Base-by-base conservation (phyloP, 2,113 vertebrate species). In the Empidonax traillii region DNA sequence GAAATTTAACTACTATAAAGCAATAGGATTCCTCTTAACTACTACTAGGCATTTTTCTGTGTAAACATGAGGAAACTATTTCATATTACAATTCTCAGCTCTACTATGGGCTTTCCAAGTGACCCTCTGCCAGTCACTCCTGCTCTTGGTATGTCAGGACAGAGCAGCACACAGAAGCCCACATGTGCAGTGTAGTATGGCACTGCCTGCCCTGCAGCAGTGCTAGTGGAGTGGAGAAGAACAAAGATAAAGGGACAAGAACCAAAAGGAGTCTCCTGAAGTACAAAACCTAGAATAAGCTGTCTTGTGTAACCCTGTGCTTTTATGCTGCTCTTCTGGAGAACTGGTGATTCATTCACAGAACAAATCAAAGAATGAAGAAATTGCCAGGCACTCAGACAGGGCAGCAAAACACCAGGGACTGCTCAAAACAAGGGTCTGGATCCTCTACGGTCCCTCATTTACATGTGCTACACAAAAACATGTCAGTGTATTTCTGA, bases 381-480 rank as follows among this genome's bases (percentile, higher is more conserved):
- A 41, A 14, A 56, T 16, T 47, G 25, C 33, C 84, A 88, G 46
- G 25, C 51, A 80, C 24, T 18, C 39, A 84, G 14, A 4, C 21
- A 87, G 4, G 11, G 24, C 33, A 87, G 51, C 9, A 43, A 68
- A 76, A 11, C 33, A 41, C 35, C 3, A 8, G 19, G 28, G 35
- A 74, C 23, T 35, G 25, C 56, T 75, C 27, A 41, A 14, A 49
- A 3, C 44, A 76, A n/a, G 19, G 49, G 5, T 55, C 41, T 58
- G 28, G 41, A 53, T 46, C 23, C 31, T 58, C 24, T 63, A 43
- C 3, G 46, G 61, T 19, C 51, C 30, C n/a, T 1, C 1, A 22
- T 37, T 77, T 59, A 3, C 3, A 9, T 1, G 15, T 30, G 21
- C 35, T 23, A 27, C 0, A 0, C 56, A 74, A 22, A 0, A 8